Base-by-base conservation (phyloP, 2,888 invertebrate genomes). In the Ornithoptera priamus region DNA sequence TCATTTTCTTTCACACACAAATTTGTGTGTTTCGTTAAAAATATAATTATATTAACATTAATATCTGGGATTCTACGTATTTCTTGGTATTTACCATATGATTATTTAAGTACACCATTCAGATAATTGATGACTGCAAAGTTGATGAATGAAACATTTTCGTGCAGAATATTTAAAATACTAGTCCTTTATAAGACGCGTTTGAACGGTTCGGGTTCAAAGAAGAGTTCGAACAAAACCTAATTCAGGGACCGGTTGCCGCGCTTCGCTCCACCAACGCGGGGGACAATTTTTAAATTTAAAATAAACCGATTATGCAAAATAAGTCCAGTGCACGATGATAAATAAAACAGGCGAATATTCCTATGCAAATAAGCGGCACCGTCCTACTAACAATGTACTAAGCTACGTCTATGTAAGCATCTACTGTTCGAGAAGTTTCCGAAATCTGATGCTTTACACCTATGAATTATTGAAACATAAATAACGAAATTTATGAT, bases 261-360 rank as follows among this genome's bases (percentile, higher is more conserved):
- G 62, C 70, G 67, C 68, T 73, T 74, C 75, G 68, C 62, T 72
- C 74, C 61, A 75, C 72, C 76, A 75, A 80, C 79, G 79, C 77
- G 74, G 77, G 78, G 78, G 80, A 84, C 81, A 83, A 78, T 83
- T 81, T 83, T 82, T 84, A 81, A 76, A 78, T 80, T 80, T 80
- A 78, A 82, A 84, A 85, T 85, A 84, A 85, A 83, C 81, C 81
- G 85, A 88, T 86, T 87, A 87, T 86, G 84, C 85, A 83, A 87
- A 88, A 78, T 78, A 78, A 71, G 76, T 74, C 78, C 76, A 76
- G 78, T 78, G 76, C 77, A 77, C 79, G 75, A 72, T 77, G 81
- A 82, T 77, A 77, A 82, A 79, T 77, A 80, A 80, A 75, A 75
- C 72, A 67, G 70, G 71, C 72, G 72, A 73, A 74, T 74, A 74